These are phyloP conservation scores for Tapera naevia DNA, from an alignment of 2,797 vertebrate genomes.

Conservation along the genomic window DNA sequence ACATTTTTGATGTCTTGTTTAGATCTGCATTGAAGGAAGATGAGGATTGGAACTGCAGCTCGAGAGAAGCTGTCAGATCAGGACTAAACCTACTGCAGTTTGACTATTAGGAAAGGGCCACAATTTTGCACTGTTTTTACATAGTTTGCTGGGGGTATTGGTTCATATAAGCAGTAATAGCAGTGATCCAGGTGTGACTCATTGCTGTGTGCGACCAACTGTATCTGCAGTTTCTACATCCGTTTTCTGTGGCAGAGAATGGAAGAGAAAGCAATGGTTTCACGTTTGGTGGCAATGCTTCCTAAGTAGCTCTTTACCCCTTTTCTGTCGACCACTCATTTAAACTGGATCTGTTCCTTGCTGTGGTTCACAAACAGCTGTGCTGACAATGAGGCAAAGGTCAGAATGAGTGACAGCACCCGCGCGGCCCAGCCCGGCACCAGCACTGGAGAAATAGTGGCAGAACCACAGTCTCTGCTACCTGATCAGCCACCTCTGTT, in stretches of 20 bases:
- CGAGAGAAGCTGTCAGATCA: neutral
- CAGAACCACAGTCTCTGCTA: slow-evolving; percentile 44
- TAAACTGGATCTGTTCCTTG: neutral
- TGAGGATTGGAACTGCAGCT: neutral
- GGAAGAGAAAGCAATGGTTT: neutral
- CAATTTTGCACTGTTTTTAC: neutral
- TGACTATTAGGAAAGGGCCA: neutral
- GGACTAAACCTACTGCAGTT: neutral
- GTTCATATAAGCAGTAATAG: neutral
- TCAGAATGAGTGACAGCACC: slow-evolving; percentile 55
- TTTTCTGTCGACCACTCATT: neutral
- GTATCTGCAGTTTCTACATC: neutral
- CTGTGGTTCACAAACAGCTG: slow-evolving; percentile 43
- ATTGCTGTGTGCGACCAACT: neutral
- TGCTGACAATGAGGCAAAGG: slow-evolving; percentile 49
- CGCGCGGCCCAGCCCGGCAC: slow-evolving; percentile 34
- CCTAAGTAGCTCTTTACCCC: neutral
- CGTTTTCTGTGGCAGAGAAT: neutral
- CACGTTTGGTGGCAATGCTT: neutral
- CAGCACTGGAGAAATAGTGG: slow-evolving; percentile 43
- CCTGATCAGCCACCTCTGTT: slow-evolving; percentile 43
- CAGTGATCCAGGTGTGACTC: neutral
- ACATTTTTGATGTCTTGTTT: neutral
- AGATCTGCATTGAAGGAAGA: neutral
- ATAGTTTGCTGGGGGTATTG: neutral